These are phyloP conservation scores for Listrodromus nycthemerus DNA, from an alignment of 2,888 invertebrate genomes.

Conservation along the genomic window DNA sequence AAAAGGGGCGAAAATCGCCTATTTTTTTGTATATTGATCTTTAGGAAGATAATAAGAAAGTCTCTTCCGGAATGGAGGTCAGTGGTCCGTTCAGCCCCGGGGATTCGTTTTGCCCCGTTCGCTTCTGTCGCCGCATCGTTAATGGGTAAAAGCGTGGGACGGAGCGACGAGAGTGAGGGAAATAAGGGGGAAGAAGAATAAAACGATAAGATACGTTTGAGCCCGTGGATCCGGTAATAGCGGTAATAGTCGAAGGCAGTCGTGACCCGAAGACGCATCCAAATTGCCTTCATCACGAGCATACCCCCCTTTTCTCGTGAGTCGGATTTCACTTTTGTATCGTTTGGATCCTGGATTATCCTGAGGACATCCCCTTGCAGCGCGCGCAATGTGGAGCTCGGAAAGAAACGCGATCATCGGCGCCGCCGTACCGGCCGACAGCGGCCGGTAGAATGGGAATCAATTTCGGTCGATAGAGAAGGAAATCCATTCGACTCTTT, in stretches of 20 bases:
- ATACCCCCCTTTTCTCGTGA: conserved; percentile 24
- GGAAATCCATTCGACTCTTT: conserved; percentile 38
- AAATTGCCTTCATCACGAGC: conserved; percentile 77
- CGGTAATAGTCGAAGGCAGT: conserved; percentile 76
- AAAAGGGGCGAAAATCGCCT: not conserved
- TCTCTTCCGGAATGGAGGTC: not conserved
- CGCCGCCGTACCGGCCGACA: conserved; percentile 51
- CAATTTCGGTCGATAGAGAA: conserved; percentile 60
- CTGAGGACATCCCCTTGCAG: conserved; percentile 22
- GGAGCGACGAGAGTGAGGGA: conserved; percentile 53
- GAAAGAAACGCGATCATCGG: conserved; percentile 11
- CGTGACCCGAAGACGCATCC: conserved; percentile 80
- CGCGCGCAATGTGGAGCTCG: conserved; percentile 8
- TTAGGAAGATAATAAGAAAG: not conserved
- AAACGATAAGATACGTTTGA: conserved; percentile 40
- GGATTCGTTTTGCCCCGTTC: not conserved
- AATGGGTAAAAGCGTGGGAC: conserved; percentile 74
- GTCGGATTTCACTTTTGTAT: conserved; percentile 72
- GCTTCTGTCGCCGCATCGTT: conserved; percentile 59
- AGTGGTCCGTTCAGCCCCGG: not conserved
- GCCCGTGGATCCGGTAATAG: conserved; percentile 77
- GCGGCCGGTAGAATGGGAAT: conserved; percentile 52
- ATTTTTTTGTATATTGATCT: not conserved
- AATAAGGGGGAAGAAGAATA: conserved; percentile 28
- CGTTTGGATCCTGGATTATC: conserved; percentile 51